Percentiles rank a stretch among this genome's conserved stretches.
phyloP scores from a whole-genome alignment of 2,113 vertebrate species.

The Pampusana beccarii region DNA sequence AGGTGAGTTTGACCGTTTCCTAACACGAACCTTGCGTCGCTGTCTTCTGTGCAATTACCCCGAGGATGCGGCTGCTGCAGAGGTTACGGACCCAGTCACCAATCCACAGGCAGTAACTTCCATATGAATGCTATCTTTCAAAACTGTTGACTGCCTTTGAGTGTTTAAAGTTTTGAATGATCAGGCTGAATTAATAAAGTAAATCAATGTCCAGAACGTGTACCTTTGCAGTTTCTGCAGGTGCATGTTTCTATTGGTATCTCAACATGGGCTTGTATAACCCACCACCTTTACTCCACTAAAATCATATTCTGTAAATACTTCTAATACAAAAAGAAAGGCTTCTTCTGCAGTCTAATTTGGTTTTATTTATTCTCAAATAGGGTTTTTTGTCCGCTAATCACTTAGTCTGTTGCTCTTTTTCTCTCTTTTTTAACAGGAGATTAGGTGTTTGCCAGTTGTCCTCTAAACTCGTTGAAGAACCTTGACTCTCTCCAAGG shows the following conservation, averaged over 20 bases:
- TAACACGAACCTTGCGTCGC: accelerated
- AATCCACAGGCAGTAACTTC: neutral
- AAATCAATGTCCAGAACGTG: neutral
- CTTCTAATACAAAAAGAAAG: neutral
- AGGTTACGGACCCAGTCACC: neutral
- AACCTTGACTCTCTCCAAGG: neutral
- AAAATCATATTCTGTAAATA: neutral
- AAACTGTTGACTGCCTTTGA: neutral
- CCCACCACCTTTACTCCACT: neutral
- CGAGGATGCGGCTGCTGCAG: neutral
- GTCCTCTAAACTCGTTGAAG: neutral
- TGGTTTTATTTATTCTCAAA: neutral
- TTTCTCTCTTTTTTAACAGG: neutral
- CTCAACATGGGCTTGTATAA: neutral
- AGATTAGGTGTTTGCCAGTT: neutral
- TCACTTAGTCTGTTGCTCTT: neutral
- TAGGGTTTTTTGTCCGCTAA: neutral
- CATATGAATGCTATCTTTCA: neutral
- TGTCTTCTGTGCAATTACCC: neutral
- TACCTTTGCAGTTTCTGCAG: neutral
- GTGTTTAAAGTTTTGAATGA: neutral
- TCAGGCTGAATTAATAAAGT: neutral
- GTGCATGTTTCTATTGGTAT: neutral
- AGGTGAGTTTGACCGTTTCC: neutral
- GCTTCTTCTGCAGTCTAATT: neutral